Percentiles rank a stretch among this genome's conserved stretches.
These are phyloP conservation scores for Phalacrocorax aristotelis DNA, from an alignment of 2,113 vertebrate genomes.

Conservation along the genomic window DNA sequence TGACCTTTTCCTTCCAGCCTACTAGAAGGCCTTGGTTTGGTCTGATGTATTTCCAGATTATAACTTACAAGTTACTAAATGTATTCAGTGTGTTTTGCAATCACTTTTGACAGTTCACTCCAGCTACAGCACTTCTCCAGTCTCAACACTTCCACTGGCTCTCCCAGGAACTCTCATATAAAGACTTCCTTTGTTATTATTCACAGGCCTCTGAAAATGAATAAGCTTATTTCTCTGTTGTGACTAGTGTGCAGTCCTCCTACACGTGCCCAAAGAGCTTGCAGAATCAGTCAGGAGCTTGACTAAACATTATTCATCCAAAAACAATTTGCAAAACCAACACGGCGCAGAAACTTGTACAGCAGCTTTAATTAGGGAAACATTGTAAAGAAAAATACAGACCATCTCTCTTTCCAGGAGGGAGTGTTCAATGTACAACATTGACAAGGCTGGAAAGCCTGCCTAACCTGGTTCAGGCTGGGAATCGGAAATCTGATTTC, in stretches of 20 bases:
- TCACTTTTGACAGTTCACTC: not conserved
- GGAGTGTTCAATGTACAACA: not conserved
- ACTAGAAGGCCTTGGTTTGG: not conserved
- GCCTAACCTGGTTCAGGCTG: not conserved
- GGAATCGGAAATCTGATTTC: not conserved
- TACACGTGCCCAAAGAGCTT: not conserved
- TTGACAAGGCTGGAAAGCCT: not conserved
- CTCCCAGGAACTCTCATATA: not conserved
- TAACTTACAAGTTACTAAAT: not conserved
- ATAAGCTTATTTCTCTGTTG: not conserved
- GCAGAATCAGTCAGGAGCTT: not conserved
- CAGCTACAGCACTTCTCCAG: not conserved
- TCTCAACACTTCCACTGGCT: not conserved
- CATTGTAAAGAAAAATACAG: not conserved
- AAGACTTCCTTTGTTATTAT: not conserved
- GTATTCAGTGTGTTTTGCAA: not conserved
- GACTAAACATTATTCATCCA: not conserved
- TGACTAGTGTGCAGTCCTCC: not conserved
- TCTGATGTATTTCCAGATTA: not conserved
- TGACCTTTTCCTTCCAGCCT: not conserved
- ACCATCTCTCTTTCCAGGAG: not conserved
- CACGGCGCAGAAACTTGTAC: not conserved
- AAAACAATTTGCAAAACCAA: not conserved
- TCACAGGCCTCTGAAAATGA: not conserved
- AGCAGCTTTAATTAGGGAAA: not conserved